phyloP scores from a whole-genome alignment of 2,888 invertebrate genomes.

The Dolichomitus sp. region DNA sequence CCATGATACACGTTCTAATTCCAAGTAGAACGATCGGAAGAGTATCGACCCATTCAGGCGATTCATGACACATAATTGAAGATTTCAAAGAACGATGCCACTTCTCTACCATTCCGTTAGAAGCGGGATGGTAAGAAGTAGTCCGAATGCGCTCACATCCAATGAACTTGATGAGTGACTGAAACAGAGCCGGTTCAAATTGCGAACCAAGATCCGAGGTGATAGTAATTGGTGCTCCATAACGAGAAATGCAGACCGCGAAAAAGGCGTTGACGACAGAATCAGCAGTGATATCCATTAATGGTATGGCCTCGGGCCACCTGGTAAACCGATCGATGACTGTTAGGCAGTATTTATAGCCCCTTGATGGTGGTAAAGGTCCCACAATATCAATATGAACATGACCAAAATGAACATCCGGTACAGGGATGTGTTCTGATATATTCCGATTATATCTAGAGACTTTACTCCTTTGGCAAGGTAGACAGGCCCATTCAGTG shows the following conservation, averaged over 20 bases:
- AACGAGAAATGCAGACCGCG: background rate
- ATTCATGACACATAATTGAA: constrained; percentile 1
- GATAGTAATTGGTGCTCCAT: background rate
- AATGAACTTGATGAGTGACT: background rate
- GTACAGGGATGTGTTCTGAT: constrained; percentile 68
- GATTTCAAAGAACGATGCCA: constrained; percentile 13
- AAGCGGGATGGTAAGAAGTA: background rate
- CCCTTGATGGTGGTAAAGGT: constrained; percentile 78
- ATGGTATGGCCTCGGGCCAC: constrained; percentile 63
- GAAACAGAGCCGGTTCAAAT: constrained; percentile 9
- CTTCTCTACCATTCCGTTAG: constrained; percentile 13
- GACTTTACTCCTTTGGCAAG: constrained; percentile 77
- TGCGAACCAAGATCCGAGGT: constrained; percentile 10
- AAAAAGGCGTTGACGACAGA: constrained; percentile 74
- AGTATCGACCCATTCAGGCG: background rate
- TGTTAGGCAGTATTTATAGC: constrained; percentile 80
- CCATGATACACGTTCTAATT: background rate
- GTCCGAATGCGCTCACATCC: background rate
- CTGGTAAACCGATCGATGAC: constrained; percentile 56
- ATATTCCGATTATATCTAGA: constrained; percentile 71
- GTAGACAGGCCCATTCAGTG: constrained; percentile 72
- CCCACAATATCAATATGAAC: constrained; percentile 85
- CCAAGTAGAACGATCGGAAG: background rate
- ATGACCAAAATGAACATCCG: constrained; percentile 79
- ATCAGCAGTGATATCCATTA: constrained; percentile 43